phyloP scores from a whole-genome alignment of 2,888 invertebrate genomes.

The Dione vanillae region DNA sequence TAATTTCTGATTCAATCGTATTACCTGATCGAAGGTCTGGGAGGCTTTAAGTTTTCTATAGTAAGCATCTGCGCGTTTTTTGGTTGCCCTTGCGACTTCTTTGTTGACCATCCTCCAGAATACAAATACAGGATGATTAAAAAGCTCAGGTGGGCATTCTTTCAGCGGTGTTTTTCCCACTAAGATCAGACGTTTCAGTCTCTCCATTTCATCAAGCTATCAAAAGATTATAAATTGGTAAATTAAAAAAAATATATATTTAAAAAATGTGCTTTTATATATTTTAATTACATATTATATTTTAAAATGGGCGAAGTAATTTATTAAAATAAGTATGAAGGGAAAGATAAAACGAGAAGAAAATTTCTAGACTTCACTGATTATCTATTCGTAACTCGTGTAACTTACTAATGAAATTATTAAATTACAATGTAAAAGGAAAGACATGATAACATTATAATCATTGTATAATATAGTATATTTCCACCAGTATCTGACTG shows the following conservation, averaged over 20 bases:
- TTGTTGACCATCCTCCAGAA: conserved; percentile 84
- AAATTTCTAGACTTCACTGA: conserved; percentile 5
- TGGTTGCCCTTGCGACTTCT: conserved; percentile 77
- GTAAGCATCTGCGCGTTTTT: conserved; percentile 76
- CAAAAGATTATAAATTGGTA: conserved; percentile 37
- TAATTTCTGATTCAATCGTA: conserved; percentile 59
- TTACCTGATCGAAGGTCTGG: conserved; percentile 68
- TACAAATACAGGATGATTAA: conserved; percentile 87
- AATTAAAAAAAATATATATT: too few species aligned
- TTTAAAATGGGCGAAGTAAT: background rate
- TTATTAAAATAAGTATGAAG: background rate
- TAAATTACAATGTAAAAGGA: conserved; percentile 3
- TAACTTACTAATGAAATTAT: conserved; percentile 7
- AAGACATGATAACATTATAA: background rate
- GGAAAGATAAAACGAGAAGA: background rate
- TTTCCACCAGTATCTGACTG: too few species aligned
- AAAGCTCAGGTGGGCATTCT: conserved; percentile 87
- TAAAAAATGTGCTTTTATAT: too few species aligned
- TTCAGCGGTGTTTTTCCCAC: conserved; percentile 87
- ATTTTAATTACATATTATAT: too few species aligned
- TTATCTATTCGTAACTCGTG: background rate
- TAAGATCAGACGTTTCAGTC: conserved; percentile 87
- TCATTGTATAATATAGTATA: background rate
- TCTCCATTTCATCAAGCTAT: conserved; percentile 87
- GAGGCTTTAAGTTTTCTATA: conserved; percentile 74